Evolutionary conservation across 2,888 invertebrate species (phyloP).

Genomic region (Netelia fuscicornis): DNA sequence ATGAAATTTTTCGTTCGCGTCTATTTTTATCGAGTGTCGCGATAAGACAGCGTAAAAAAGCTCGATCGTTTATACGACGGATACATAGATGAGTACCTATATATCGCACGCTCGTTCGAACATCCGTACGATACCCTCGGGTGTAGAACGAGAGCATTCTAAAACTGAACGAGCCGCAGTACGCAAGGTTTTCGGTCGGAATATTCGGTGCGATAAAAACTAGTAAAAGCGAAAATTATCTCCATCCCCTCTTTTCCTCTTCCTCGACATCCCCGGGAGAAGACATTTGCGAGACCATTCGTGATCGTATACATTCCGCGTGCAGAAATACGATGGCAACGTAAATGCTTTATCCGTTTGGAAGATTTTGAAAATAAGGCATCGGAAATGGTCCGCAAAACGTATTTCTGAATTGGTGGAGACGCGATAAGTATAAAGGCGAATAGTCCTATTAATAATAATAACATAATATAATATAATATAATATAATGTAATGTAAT

Average conservation of each 20-base stretch:
- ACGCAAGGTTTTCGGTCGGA: neutral
- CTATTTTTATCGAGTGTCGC: slow-evolving; percentile 35
- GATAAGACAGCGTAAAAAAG: slow-evolving; percentile 18
- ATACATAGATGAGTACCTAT: neutral
- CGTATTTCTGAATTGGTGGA: slow-evolving; percentile 24
- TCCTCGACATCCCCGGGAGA: neutral
- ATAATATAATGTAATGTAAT: no score
- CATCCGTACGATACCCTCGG: slow-evolving; percentile 39
- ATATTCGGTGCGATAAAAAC: slow-evolving; percentile 31
- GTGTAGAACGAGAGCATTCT: slow-evolving; percentile 32
- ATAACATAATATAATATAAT: neutral
- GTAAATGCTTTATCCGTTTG: neutral
- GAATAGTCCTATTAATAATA: neutral
- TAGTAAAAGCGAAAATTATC: slow-evolving; percentile 55
- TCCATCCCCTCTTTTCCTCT: neutral
- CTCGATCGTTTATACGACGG: slow-evolving; percentile 7
- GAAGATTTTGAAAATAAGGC: slow-evolving; percentile 9
- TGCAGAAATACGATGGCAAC: slow-evolving; percentile 27
- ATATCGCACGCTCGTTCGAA: slow-evolving; percentile 30
- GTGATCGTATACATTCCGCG: slow-evolving; percentile 22
- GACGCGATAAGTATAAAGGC: neutral
- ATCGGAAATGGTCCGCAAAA: slow-evolving; percentile 14
- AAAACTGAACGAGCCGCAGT: slow-evolving; percentile 15
- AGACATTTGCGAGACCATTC: slow-evolving; percentile 2
- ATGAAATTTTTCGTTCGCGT: slow-evolving; percentile 6